A percentile compares a stretch with the other conserved stretches of the same genome.
Evolutionary conservation across 1,140 invertebrate species (phyloP).

Genomic region (Wasmannia auropunctata): DNA sequence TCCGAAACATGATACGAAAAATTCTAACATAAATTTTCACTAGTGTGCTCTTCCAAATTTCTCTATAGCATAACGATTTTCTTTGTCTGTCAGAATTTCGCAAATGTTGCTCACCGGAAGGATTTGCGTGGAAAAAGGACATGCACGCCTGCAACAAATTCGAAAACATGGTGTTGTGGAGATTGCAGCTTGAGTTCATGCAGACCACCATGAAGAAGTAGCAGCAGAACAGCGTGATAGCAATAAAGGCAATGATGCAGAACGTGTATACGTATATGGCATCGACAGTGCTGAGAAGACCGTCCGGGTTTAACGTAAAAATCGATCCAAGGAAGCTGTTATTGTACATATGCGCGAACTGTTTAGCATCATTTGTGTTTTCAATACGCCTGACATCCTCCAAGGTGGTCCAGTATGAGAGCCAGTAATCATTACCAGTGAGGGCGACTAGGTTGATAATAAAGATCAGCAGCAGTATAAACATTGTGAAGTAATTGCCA

Average conservation of each 20-base stretch:
- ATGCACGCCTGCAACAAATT: slow-evolving; percentile 91
- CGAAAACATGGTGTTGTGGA: slow-evolving; percentile 94
- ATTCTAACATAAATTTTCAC: too few relatives aligned
- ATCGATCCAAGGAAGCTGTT: slow-evolving; percentile 55
- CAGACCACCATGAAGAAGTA: slow-evolving; percentile 92
- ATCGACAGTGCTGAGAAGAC: slow-evolving; percentile 65
- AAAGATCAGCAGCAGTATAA: slow-evolving; percentile 87
- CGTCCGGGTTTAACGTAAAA: slow-evolving; percentile 70
- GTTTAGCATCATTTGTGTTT: neutral
- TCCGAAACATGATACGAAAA: neutral
- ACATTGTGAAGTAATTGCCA: slow-evolving; percentile 86
- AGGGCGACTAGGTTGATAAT: slow-evolving; percentile 89
- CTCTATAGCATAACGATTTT: too few relatives aligned
- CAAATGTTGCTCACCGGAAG: slow-evolving; percentile 87
- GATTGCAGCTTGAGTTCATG: slow-evolving; percentile 91
- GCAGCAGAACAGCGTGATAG: slow-evolving; percentile 87
- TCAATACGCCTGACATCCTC: slow-evolving; percentile 78
- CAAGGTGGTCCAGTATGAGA: slow-evolving; percentile 90
- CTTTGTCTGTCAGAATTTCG: neutral
- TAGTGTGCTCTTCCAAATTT: too few relatives aligned
- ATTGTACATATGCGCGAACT: slow-evolving; percentile 40
- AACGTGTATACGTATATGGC: slow-evolving; percentile 83
- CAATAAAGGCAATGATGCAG: slow-evolving; percentile 78
- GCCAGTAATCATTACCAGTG: slow-evolving; percentile 92
- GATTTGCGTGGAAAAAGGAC: slow-evolving; percentile 94